Percentiles rank a stretch among this genome's conserved stretches.
phyloP scores from a whole-genome alignment of 2,888 invertebrate species.

The Theodoxus fluviatilis region DNA sequence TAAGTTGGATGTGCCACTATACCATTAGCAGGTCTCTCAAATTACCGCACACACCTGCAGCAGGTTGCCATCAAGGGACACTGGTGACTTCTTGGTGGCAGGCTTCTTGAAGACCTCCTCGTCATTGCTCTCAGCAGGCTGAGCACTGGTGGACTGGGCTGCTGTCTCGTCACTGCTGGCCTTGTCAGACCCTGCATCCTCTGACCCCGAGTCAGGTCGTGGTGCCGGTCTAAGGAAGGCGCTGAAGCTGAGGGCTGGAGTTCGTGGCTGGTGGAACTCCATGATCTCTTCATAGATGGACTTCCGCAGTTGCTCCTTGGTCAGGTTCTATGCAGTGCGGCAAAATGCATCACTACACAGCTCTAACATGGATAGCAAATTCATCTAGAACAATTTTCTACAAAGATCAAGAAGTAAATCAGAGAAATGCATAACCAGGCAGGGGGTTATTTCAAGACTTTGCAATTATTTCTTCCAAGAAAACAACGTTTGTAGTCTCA shows the following conservation, averaged over 20 bases:
- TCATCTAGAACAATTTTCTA: background rate
- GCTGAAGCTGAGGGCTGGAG: slow-evolving; percentile 47
- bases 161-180: background rate
- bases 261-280: slow-evolving; percentile 54
- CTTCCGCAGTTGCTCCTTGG: slow-evolving; percentile 52
- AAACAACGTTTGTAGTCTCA: too few species aligned
- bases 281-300: slow-evolving; percentile 62
- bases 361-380: background rate
- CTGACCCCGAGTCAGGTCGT: slow-evolving; percentile 32
- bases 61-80: slow-evolving; percentile 41
- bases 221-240: slow-evolving; percentile 54
- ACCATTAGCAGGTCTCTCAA: too few species aligned
- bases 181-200: slow-evolving; percentile 12
- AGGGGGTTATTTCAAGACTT: too few species aligned
- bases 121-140: slow-evolving; percentile 22
- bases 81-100: slow-evolving; percentile 30
- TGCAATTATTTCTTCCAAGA: too few species aligned
- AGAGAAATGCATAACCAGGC: background rate
- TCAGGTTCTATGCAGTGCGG: slow-evolving; percentile 56
- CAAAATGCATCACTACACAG: background rate
- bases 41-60: too few species aligned
- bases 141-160: background rate
- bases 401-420: background rate
- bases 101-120: slow-evolving; percentile 38
- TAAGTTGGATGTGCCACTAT: too few species aligned